phyloP scores from a whole-genome alignment of 2,888 invertebrate genomes.

The Matsumyia berberina region DNA sequence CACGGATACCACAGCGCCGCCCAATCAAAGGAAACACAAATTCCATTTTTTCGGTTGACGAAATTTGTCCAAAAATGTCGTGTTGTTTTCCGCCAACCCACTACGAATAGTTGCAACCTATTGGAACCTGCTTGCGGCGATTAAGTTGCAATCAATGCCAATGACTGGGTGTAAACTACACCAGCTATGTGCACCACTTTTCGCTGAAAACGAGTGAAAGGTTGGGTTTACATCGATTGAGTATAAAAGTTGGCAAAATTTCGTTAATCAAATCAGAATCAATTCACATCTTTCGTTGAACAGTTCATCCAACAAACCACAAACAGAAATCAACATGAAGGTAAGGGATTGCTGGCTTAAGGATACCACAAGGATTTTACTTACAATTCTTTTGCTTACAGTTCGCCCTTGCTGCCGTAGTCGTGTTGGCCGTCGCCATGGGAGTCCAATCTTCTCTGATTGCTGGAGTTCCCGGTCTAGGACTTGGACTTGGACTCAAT shows the following conservation, averaged over 20 bases:
- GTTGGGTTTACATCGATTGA: constrained; percentile 20
- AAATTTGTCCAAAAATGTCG: constrained; percentile 47
- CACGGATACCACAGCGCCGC: too few relatives aligned
- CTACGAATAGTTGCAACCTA: constrained; percentile 25
- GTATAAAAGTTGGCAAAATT: constrained; percentile 68
- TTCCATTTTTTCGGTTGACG: constrained; percentile 53
- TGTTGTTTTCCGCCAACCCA: constrained; percentile 24
- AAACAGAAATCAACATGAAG: constrained; percentile 70
- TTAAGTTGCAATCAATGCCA: constrained; percentile 66
- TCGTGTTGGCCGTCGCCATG: constrained; percentile 82
- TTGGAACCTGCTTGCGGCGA: constrained; percentile 43
- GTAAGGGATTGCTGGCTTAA: constrained; percentile 27
- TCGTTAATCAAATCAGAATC: constrained; percentile 69
- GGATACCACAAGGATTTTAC: constrained; percentile 8
- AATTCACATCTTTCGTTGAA: constrained; percentile 61
- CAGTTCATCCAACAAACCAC: constrained; percentile 47
- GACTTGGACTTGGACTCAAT: constrained; percentile 8
- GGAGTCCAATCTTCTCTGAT: constrained; percentile 82
- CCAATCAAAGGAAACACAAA: neutral
- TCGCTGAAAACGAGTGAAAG: constrained; percentile 57
- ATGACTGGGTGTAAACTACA: constrained; percentile 49
- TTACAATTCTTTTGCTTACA: constrained; percentile 58
- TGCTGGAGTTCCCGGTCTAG: constrained; percentile 75
- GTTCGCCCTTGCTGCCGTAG: constrained; percentile 80
- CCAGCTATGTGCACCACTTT: constrained; percentile 48